These are phyloP conservation scores for Cotesia typhae DNA, from an alignment of 1,140 invertebrate genomes.

Conservation along the genomic window DNA sequence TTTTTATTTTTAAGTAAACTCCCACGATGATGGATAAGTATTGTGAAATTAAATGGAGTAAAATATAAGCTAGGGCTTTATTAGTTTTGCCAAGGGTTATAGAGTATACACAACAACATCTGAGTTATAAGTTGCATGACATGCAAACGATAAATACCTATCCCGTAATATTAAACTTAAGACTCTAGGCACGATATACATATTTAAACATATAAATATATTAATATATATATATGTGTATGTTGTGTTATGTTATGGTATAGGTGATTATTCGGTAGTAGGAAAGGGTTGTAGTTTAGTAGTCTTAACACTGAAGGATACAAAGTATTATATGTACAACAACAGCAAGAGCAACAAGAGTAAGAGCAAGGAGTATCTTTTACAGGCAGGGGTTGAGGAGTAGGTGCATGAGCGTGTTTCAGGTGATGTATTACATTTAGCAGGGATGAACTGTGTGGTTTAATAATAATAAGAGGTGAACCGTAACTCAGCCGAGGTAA, in stretches of 20 bases:
- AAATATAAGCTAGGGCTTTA: constrained; percentile 4
- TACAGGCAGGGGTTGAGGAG: too few species aligned
- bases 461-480: constrained; percentile 40
- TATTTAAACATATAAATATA: not conserved
- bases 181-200: constrained; percentile 23
- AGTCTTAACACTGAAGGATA: not conserved
- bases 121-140: constrained; percentile 19
- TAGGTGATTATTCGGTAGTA: constrained; percentile 43
- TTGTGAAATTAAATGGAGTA: not conserved
- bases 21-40: too few species aligned
- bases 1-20: too few species aligned
- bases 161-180: constrained; percentile 36
- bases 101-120: constrained; percentile 1
- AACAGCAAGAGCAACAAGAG: not conserved
- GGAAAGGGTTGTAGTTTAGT: constrained; percentile 12
- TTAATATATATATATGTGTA: not conserved
- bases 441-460: constrained; percentile 30
- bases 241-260: not conserved
- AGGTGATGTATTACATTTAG: not conserved
- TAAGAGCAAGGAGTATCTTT: too few species aligned
- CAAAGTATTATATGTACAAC: not conserved
- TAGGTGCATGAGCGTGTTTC: too few species aligned
- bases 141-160: constrained; percentile 40
- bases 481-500: constrained; percentile 35
- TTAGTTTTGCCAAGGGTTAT: constrained; percentile 18